Evolutionary conservation across 2,113 vertebrate species (phyloP), one percentile per base, ranked within the genome.

Genomic region (Rousettus leschenaultii): DNA sequence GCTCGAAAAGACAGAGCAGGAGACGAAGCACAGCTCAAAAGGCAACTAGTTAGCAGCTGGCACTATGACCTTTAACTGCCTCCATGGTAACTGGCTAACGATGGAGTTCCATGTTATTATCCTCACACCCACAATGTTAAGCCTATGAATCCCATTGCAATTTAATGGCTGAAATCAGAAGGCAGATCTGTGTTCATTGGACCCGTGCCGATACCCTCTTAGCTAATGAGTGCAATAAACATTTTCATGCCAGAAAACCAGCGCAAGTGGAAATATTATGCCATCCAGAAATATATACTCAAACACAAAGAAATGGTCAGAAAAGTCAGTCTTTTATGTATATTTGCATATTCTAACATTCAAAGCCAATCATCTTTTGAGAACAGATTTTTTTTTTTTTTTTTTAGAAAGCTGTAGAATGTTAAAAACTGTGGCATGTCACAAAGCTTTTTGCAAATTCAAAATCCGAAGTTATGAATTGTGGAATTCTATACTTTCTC

Each of bases 191-290:
- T 99, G 99, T 99, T 99, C 99, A 99, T 99, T 99, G 99, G 99
- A 99, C 99, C 98, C 96, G 97, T 98, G 99, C 99, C 99, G 99
- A 99, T 99, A 99, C 99, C 99, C 99, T 99, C 98, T 98, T 99
- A 99, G 99, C 99, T 99, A 99, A 99, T 99, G 99, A 99, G 99
- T 98, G 98, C 99, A 99, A 99, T 99, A 99, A 99, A 99, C 98
- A 99, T 99, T 99, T 99, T 99, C 99, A 99, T 99, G 99, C 99
- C 99, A 99, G 99, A 98, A 98, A 99, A 98, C 98, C 99, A 98
- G 98, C 98, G 98, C 98, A 98, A 98, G 98, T 99, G 99, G 98
- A 99, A 99, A 99, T 99, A 99, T 99, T 98, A 99, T 99, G 99
- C 99, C 99, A 99, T 97, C 97, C 98, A 98, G 98, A 98, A 98